Conservation (phyloP, 2,113 vertebrate species). For the Nothoprocta pentlandii region DNA sequence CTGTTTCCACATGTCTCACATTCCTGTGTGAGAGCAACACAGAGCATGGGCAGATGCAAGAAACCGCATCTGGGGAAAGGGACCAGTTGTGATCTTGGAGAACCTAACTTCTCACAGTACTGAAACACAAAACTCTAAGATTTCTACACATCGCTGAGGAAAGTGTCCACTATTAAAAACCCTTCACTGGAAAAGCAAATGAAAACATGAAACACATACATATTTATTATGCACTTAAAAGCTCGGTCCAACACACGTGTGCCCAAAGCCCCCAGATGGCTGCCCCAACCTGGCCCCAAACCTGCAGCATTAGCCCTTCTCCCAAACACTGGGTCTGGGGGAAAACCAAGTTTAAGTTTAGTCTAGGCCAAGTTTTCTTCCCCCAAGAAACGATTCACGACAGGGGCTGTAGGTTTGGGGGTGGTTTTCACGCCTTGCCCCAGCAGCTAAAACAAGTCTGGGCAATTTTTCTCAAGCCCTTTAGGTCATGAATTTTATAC, state of each 20-base stretch:
- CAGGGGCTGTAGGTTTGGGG: neutral
- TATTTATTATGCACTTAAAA: neutral
- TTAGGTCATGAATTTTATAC: neutral
- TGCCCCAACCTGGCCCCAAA: neutral
- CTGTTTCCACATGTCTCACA: neutral
- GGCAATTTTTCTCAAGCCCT: neutral
- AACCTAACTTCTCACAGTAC: neutral
- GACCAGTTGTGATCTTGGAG: neutral
- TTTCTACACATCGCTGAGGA: neutral
- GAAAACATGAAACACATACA: neutral
- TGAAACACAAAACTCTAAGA: neutral
- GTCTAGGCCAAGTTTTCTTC: neutral
- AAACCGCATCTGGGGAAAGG: neutral
- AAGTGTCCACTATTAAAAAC: conserved; percentile 26
- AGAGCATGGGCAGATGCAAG: neutral
- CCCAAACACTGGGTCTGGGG: neutral
- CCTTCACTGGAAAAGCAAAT: conserved; percentile 40
- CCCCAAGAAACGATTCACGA: neutral
- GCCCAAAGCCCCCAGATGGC: neutral
- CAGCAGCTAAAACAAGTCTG: neutral
- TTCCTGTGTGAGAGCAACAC: neutral
- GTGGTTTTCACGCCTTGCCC: neutral
- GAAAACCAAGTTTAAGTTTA: neutral
- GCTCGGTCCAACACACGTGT: neutral
- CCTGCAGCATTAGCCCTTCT: neutral